Evolutionary conservation across 1,140 invertebrate genomes (phyloP).

Genomic region (Bombyx mori): DNA sequence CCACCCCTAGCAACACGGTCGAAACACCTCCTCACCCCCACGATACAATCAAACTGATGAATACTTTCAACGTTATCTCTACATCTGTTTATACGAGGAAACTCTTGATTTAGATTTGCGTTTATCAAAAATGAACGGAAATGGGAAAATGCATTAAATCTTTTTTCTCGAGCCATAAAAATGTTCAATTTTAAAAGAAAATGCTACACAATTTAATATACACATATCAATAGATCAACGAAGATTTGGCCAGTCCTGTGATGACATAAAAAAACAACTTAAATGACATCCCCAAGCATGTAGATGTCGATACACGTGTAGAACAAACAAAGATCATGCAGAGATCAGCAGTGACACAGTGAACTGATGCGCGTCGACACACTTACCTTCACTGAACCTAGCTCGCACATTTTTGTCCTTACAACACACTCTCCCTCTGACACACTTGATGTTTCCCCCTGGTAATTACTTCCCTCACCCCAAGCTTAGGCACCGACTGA

Average conservation of each 20-base stretch:
- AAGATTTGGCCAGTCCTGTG: too few species aligned
- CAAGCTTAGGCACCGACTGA: constrained; percentile 46
- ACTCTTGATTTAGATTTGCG: too few species aligned
- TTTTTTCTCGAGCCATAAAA: too few species aligned
- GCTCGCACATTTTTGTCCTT: constrained; percentile 62
- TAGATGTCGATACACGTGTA: neutral
- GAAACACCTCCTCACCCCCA: constrained; percentile 29
- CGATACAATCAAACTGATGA: constrained; percentile 59
- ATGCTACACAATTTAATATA: too few species aligned
- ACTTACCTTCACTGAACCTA: constrained; percentile 60
- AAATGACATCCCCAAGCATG: neutral
- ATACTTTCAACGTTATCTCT: constrained; percentile 44
- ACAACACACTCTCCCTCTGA: constrained; percentile 66
- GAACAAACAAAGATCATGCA: constrained; percentile 29
- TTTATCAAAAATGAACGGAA: too few species aligned
- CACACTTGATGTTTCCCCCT: constrained; percentile 65
- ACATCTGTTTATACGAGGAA: too few species aligned
- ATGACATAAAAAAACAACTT: neutral
- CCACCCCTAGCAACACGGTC: constrained; percentile 44
- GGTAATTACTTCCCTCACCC: constrained; percentile 56
- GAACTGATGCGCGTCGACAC: constrained; percentile 63
- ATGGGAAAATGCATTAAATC: too few species aligned
- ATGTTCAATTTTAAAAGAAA: too few species aligned
- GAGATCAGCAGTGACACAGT: constrained; percentile 69
- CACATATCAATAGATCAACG: too few species aligned